Conservation (phyloP, 2,888 invertebrate species). For the Ichneumon xanthorius region DNA sequence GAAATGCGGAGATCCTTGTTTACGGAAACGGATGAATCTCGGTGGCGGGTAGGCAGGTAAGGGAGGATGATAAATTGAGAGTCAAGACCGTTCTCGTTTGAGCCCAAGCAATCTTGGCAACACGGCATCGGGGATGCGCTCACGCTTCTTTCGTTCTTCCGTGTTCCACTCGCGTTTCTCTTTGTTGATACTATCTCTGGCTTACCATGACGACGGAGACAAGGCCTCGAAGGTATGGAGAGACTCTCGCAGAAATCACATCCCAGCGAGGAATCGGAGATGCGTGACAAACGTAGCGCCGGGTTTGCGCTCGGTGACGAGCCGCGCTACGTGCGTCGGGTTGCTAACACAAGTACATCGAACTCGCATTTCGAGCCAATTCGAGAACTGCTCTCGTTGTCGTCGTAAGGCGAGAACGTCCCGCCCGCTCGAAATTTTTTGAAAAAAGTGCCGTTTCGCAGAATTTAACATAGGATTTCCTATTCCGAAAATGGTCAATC, state of each 20-base stretch:
- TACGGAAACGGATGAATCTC: background rate
- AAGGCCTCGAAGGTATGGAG: constrained; percentile 3
- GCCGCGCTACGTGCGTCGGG: constrained; percentile 92
- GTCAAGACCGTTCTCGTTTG: background rate
- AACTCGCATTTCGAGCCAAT: constrained; percentile 3
- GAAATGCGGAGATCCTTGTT: background rate
- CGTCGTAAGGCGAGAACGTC: background rate
- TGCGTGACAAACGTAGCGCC: constrained; percentile 89
- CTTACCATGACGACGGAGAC: constrained; percentile 22
- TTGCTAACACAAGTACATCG: constrained; percentile 87
- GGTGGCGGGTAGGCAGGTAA: background rate
- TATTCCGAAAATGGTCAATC: no score
- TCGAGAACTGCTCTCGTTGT: background rate
- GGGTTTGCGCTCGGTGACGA: constrained; percentile 89
- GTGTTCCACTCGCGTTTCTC: background rate
- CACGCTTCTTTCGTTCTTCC: constrained; percentile 14
- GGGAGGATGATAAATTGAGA: constrained; percentile 10
- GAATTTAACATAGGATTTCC: no score
- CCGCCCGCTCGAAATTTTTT: no score
- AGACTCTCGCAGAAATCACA: constrained; percentile 23
- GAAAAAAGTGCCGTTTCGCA: no score
- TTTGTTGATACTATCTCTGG: constrained; percentile 13
- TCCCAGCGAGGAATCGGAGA: constrained; percentile 76
- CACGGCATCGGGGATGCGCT: background rate
- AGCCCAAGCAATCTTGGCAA: constrained; percentile 3